phyloP scores from a whole-genome alignment of 2,113 vertebrate species.

The Dryoscopus gambensis region DNA sequence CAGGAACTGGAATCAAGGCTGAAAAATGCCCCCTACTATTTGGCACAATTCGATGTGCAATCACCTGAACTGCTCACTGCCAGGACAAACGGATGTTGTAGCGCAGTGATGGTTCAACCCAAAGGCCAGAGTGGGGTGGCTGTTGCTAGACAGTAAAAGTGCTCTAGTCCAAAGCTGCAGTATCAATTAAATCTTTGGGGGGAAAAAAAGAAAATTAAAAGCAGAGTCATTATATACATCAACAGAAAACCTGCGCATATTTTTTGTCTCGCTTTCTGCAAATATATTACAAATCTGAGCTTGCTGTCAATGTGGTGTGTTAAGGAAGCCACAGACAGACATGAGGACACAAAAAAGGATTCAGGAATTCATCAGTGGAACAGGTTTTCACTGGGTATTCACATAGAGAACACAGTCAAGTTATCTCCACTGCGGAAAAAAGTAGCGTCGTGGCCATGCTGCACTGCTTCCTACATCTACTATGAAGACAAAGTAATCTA shows the following conservation, averaged over 20 bases:
- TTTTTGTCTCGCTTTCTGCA: neutral
- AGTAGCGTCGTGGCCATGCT: neutral
- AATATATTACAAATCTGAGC: neutral
- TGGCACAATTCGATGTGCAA: neutral
- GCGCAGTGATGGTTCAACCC: neutral
- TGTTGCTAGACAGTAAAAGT: slow-evolving; percentile 12
- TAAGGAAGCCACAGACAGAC: neutral
- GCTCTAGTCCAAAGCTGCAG: neutral
- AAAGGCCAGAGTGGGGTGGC: neutral
- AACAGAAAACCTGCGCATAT: neutral
- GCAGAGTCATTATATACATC: neutral
- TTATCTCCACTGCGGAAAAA: neutral
- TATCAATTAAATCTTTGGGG: neutral
- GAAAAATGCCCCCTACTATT: slow-evolving; percentile 6
- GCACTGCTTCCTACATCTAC: neutral
- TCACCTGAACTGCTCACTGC: slow-evolving; percentile 43
- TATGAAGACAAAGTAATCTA: neutral
- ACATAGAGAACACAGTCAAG: neutral
- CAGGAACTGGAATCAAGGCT: slow-evolving; percentile 10
- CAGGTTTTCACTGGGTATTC: neutral
- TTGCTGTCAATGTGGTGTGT: neutral
- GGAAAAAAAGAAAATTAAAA: neutral
- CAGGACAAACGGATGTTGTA: neutral
- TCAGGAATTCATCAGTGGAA: neutral
- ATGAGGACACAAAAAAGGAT: neutral